These are phyloP conservation scores for Andrena hattorfiana DNA, from an alignment of 2,888 invertebrate genomes.

Conservation along the genomic window DNA sequence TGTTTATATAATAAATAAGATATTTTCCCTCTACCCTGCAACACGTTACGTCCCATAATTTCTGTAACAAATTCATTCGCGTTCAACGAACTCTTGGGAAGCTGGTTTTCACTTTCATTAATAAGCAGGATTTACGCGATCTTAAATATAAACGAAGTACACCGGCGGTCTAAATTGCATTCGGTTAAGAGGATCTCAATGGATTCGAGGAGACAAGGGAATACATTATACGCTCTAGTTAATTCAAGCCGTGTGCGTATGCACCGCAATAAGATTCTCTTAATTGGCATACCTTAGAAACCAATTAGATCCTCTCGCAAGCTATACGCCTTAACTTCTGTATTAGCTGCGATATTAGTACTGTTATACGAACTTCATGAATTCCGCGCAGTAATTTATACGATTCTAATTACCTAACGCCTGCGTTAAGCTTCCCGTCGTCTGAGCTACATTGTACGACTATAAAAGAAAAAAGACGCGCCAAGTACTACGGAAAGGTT, in stretches of 20 bases:
- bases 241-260: conserved; percentile 30
- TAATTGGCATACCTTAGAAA: conserved; percentile 63
- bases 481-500: not conserved
- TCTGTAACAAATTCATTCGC: conserved; percentile 2
- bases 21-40: not conserved
- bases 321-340: conserved; percentile 1
- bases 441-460: not conserved
- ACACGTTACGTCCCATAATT: not conserved
- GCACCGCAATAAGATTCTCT: conserved; percentile 41
- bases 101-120: conserved; percentile 38
- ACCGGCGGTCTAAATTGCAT: conserved; percentile 2
- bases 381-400: conserved; percentile 13
- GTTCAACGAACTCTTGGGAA: conserved; percentile 9
- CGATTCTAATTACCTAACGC: conserved; percentile 5
- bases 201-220: conserved; percentile 33
- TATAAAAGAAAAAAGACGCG: not conserved
- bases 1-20: not conserved
- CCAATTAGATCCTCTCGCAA: conserved; percentile 48
- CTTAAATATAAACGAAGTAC: conserved; percentile 16
- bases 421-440: not conserved
- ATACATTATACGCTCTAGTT: conserved; percentile 63
- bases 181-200: not conserved
- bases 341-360: conserved; percentile 13
- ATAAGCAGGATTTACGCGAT: conserved; percentile 20
- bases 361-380: conserved; percentile 17